These are phyloP conservation scores for Dunckerocampus dactyliophorus DNA, from an alignment of 2,113 vertebrate species.

Conservation along the genomic window DNA sequence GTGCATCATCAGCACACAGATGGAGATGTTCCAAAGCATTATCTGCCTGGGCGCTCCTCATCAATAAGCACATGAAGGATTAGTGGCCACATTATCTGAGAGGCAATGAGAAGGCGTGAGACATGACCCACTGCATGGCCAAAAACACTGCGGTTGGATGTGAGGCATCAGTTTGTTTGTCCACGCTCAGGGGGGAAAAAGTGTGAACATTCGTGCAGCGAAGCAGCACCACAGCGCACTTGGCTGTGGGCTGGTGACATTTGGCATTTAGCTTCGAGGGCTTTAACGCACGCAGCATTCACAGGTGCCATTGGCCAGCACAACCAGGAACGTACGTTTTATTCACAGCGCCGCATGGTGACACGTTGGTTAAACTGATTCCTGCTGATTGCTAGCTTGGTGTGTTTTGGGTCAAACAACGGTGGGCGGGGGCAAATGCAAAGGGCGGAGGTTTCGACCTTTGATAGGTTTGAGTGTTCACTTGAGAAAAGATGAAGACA, in stretches of 20 bases:
- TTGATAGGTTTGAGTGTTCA: constrained; percentile 36
- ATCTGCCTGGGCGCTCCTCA: constrained; percentile 11
- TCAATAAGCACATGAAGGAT: constrained; percentile 14
- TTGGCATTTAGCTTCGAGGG: constrained; percentile 42
- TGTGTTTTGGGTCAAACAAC: constrained; percentile 32
- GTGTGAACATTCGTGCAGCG: constrained; percentile 11
- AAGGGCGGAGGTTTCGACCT: constrained; percentile 36
- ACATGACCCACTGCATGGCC: neutral
- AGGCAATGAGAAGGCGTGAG: constrained; percentile 15
- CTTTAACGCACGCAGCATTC: constrained; percentile 5
- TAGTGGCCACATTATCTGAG: constrained; percentile 1
- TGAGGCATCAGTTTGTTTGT: neutral
- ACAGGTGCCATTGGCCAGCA: neutral
- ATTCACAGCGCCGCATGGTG: constrained; percentile 22
- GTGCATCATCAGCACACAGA: constrained; percentile 6
- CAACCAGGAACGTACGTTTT: constrained; percentile 2
- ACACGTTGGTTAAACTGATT: constrained; percentile 33
- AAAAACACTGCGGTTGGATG: neutral
- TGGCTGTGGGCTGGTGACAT: constrained; percentile 34
- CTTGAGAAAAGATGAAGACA: constrained; percentile 39
- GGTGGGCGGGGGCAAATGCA: neutral
- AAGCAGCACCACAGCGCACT: constrained; percentile 3
- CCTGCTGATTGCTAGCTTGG: constrained; percentile 14
- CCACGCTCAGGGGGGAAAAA: neutral
- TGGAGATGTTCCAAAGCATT: constrained; percentile 11